phyloP scores from a whole-genome alignment of 2,888 invertebrate species.

The Pelosia muscerda region DNA sequence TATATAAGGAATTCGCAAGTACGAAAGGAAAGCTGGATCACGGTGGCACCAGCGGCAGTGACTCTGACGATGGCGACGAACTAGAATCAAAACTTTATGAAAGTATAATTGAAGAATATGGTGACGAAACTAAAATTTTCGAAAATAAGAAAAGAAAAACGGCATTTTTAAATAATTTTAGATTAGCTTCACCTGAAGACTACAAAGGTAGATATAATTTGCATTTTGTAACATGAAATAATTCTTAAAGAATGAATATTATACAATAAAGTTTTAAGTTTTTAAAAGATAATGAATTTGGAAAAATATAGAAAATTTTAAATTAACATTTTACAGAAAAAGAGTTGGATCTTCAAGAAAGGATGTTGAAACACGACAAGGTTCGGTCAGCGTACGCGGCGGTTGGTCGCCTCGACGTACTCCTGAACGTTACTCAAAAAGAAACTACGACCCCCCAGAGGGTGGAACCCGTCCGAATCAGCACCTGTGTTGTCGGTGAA shows the following conservation, averaged over 20 bases:
- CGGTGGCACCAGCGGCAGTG: conserved; percentile 78
- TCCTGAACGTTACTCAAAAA: conserved; percentile 62
- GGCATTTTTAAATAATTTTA: conserved; percentile 88
- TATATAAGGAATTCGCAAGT: conserved; percentile 73
- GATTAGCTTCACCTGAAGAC: conserved; percentile 87
- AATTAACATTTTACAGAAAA: conserved; percentile 66
- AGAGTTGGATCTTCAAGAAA: conserved; percentile 88
- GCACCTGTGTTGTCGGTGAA: conserved; percentile 18
- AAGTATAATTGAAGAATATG: conserved; percentile 83
- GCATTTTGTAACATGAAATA: background rate
- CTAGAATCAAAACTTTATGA: conserved; percentile 81
- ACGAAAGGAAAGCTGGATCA: conserved; percentile 63
- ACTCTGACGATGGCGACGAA: conserved; percentile 83
- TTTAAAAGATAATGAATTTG: no score
- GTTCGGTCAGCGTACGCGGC: conserved; percentile 83
- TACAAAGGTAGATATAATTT: conserved; percentile 85
- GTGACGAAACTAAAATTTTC: conserved; percentile 55
- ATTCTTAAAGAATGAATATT: background rate
- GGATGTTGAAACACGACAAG: conserved; percentile 81
- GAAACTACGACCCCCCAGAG: conserved; percentile 38
- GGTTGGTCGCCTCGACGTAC: conserved; percentile 68
- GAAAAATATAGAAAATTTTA: background rate
- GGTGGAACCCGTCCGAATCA: conserved; percentile 9
- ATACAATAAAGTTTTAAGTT: background rate
- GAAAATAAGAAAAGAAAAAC: conserved; percentile 82